phyloP scores from a whole-genome alignment of 2,113 vertebrate genomes.

The Hipposideros armiger region DNA sequence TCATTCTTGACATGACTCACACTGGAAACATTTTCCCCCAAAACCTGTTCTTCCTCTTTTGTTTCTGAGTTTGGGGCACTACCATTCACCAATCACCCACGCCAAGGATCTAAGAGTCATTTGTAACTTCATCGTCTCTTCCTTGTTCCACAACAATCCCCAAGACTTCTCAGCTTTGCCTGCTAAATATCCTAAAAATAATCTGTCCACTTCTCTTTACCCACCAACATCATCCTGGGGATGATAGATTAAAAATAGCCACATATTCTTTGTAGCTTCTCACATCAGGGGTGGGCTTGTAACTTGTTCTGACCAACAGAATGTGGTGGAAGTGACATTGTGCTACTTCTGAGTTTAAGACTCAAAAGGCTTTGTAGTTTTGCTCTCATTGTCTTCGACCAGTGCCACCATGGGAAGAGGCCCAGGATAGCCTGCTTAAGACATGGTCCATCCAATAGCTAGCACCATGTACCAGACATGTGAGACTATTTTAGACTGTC shows the following conservation, averaged over 20 bases:
- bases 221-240: not conserved
- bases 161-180: not conserved
- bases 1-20: slow-evolving; percentile 64
- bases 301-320: slow-evolving; percentile 2
- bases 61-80: slow-evolving; percentile 25
- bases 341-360: not conserved
- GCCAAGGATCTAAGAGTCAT: not conserved
- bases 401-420: not conserved
- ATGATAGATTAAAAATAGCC: slow-evolving; percentile 8
- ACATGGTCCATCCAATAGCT: not conserved
- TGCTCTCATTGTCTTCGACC: not conserved
- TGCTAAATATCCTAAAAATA: slow-evolving; percentile 13
- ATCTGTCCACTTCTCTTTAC: not conserved
- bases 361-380: slow-evolving; percentile 10
- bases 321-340: not conserved
- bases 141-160: not conserved
- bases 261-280: not conserved
- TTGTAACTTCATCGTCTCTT: slow-evolving; percentile 45
- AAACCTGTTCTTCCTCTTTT: slow-evolving; percentile 75
- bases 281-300: not conserved
- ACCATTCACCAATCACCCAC: not conserved
- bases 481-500: not conserved
- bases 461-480: not conserved
- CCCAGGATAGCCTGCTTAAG: not conserved
- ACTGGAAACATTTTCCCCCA: slow-evolving; percentile 15